A percentile compares a stretch with the other conserved stretches of the same genome.
phyloP scores from a whole-genome alignment of 2,113 vertebrate genomes.

The Regulus satrapa region DNA sequence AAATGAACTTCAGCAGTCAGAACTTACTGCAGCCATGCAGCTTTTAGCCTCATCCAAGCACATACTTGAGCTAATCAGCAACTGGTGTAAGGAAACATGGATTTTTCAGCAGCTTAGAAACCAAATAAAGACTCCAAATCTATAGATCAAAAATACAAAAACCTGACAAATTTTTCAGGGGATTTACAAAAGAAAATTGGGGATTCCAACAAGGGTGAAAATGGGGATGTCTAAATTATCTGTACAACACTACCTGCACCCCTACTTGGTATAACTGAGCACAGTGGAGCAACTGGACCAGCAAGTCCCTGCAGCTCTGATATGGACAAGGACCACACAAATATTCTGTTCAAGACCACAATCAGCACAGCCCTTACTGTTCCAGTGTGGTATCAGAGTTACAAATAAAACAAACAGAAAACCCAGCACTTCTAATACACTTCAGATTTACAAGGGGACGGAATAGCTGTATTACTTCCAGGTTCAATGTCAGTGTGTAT shows the following conservation, averaged over 20 bases:
- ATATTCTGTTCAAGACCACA: background rate
- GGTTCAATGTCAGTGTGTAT: background rate
- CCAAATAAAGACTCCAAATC: background rate
- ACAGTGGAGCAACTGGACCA: background rate
- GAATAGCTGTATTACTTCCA: background rate
- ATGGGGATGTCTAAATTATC: background rate
- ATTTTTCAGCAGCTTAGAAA: background rate
- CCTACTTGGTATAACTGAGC: background rate
- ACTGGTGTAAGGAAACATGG: background rate
- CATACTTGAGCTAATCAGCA: background rate
- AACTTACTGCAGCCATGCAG: background rate
- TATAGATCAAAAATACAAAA: fast-evolving
- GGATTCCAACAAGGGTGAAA: background rate
- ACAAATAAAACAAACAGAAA: background rate
- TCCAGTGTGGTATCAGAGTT: background rate
- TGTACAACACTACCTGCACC: background rate
- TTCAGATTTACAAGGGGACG: background rate
- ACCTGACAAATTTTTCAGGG: background rate
- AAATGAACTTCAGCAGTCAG: background rate
- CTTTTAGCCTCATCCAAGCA: background rate
- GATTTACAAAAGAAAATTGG: background rate
- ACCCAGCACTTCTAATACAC: background rate
- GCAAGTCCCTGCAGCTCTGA: background rate
- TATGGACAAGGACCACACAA: background rate
- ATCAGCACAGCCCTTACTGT: background rate